Percentiles rank a stretch among this genome's conserved stretches.
These are phyloP conservation scores for Thunnus albacares DNA, from an alignment of 2,797 vertebrate species.

Conservation along the genomic window DNA sequence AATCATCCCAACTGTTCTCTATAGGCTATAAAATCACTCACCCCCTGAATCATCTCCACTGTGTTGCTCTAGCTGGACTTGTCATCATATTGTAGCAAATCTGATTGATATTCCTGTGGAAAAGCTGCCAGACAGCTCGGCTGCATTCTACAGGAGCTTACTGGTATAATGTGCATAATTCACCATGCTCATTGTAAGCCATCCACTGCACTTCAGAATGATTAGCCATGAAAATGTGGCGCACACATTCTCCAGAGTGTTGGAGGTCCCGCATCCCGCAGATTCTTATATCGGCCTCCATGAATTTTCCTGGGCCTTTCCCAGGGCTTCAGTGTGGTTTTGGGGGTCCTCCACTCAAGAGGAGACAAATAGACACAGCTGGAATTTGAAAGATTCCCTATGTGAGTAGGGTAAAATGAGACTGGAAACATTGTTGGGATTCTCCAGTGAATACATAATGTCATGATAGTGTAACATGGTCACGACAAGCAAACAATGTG, in stretches of 20 bases:
- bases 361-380: constrained; percentile 61
- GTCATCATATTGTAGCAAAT: constrained; percentile 73
- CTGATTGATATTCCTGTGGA: constrained; percentile 78
- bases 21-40: constrained; percentile 66
- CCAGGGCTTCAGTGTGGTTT: constrained; percentile 29
- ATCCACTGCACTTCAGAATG: constrained; percentile 64
- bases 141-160: constrained; percentile 70
- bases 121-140: constrained; percentile 69
- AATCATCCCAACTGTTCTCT: constrained; percentile 33
- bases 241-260: constrained; percentile 44
- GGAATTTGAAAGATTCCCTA: constrained; percentile 49
- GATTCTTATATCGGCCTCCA: constrained; percentile 50
- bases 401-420: constrained; percentile 44
- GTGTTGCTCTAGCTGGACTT: constrained; percentile 73
- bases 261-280: constrained; percentile 38
- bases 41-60: constrained; percentile 56
- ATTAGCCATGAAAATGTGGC: constrained; percentile 71
- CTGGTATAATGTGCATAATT: constrained; percentile 70
- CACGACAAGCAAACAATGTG: constrained; percentile 28
- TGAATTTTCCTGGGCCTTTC: constrained; percentile 54
- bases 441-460: constrained; percentile 35
- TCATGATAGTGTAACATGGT: not conserved
- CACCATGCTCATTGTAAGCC: constrained; percentile 60
- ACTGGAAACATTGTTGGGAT: constrained; percentile 23
- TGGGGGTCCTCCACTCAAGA: constrained; percentile 13